These are phyloP conservation scores for Ophion costatus DNA, from an alignment of 2,888 invertebrate genomes.

Conservation along the genomic window DNA sequence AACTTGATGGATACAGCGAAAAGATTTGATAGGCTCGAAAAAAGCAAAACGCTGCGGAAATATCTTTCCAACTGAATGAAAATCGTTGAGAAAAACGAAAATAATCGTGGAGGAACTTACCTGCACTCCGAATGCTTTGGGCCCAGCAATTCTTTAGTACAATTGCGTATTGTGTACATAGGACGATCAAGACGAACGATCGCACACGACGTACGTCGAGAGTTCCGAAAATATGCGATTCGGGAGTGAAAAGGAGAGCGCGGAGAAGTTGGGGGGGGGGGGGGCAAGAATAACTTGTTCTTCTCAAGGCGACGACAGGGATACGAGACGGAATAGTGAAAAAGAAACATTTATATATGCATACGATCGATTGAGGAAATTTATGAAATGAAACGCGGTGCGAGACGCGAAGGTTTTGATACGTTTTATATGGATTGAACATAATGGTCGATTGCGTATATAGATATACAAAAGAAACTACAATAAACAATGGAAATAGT, in stretches of 20 bases:
- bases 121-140: constrained; percentile 38
- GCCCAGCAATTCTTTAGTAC: constrained; percentile 61
- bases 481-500: constrained; percentile 68
- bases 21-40: not conserved
- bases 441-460: constrained; percentile 69
- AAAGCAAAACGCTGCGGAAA: constrained; percentile 1
- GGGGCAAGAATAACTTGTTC: not conserved
- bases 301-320: not conserved
- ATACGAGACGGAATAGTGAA: constrained; percentile 13
- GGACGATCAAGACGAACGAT: constrained; percentile 48
- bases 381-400: constrained; percentile 63
- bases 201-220: not conserved
- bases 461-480: constrained; percentile 64
- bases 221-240: not conserved
- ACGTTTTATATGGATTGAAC: constrained; percentile 81
- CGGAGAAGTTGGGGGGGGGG: not conserved
- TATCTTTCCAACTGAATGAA: constrained; percentile 28
- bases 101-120: constrained; percentile 18
- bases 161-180: constrained; percentile 75
- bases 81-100: constrained; percentile 9
- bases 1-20: constrained; percentile 47
- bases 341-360: constrained; percentile 25
- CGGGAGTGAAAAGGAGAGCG: not conserved
- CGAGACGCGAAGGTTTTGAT: constrained; percentile 77
- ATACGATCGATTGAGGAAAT: constrained; percentile 56